Evolutionary conservation across 2,888 invertebrate genomes (phyloP).

Genomic region (Alloscopus bannaensis): DNA sequence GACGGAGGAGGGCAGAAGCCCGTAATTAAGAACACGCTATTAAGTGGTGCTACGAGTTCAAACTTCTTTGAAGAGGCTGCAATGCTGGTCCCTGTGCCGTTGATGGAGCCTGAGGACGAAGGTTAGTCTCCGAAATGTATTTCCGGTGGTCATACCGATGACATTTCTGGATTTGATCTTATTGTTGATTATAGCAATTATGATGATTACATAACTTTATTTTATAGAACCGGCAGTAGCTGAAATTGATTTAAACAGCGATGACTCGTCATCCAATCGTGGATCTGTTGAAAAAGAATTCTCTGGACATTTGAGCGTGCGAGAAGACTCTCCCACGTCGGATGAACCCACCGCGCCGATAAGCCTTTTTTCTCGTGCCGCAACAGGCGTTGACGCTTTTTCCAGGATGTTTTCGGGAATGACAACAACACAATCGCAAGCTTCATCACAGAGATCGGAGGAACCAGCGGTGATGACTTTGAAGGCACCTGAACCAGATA

Average conservation of each 20-base stretch:
- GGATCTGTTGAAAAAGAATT: constrained; percentile 39
- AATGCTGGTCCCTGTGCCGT: constrained; percentile 78
- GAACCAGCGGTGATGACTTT: background rate
- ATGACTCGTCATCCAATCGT: constrained; percentile 42
- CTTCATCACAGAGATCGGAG: background rate
- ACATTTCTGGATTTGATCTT: background rate
- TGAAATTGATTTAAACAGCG: constrained; percentile 59
- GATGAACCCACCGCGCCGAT: constrained; percentile 28
- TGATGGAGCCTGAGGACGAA: constrained; percentile 8
- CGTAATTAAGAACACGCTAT: constrained; percentile 81
- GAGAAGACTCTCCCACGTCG: background rate
- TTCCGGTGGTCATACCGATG: no score
- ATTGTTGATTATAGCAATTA: background rate
- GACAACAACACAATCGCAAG: background rate
- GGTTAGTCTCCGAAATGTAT: constrained; percentile 10
- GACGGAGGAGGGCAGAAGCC: constrained; percentile 25
- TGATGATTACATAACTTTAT: background rate
- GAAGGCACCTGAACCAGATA: background rate
- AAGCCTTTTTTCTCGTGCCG: constrained; percentile 39
- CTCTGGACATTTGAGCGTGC: constrained; percentile 1
- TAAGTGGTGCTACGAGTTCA: constrained; percentile 84
- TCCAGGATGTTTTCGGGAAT: constrained; percentile 33
- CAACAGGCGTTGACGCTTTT: constrained; percentile 36
- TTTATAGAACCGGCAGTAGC: constrained; percentile 34
- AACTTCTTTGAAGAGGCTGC: constrained; percentile 84